These are phyloP conservation scores for Melinaea marsaeus DNA, from an alignment of 2,888 invertebrate species.

Conservation along the genomic window DNA sequence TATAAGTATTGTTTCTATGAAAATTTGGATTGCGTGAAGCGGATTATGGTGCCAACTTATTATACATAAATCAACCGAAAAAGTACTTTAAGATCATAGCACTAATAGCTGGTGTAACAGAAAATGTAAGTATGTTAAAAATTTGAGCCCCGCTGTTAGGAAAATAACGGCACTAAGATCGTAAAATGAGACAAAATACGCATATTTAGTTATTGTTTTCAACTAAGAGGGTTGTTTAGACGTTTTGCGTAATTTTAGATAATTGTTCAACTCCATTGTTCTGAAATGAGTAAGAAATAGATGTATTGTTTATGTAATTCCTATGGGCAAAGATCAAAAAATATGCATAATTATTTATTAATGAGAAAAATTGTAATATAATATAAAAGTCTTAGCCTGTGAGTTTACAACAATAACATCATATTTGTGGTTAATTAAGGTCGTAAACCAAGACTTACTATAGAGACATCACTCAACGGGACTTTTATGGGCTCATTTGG, in stretches of 20 bases:
- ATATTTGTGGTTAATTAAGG: slow-evolving; percentile 5
- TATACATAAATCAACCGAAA: slow-evolving; percentile 6
- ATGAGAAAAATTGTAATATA: no score
- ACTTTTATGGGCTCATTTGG: slow-evolving; percentile 69
- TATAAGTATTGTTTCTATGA: slow-evolving; percentile 55
- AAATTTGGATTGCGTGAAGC: slow-evolving; percentile 61
- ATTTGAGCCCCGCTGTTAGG: slow-evolving; percentile 57
- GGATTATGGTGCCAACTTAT: slow-evolving; percentile 33
- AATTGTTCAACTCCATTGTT: slow-evolving; percentile 32
- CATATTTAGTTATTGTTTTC: slow-evolving; percentile 67
- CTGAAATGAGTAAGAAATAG: not conserved
- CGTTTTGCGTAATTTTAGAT: slow-evolving; percentile 71
- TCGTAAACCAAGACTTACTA: slow-evolving; percentile 44
- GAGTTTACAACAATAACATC: not conserved
- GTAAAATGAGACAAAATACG: slow-evolving; percentile 68
- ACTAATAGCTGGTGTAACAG: slow-evolving; percentile 10
- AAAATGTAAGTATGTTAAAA: slow-evolving; percentile 12
- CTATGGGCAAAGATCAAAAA: not conserved
- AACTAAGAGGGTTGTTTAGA: slow-evolving; percentile 66
- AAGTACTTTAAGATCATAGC: not conserved
- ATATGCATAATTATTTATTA: not conserved
- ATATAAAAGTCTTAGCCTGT: not conserved
- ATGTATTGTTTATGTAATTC: not conserved
- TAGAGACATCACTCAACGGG: slow-evolving; percentile 65
- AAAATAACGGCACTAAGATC: slow-evolving; percentile 64